These are phyloP conservation scores for Lutjanus campechanus DNA, from an alignment of 2,797 vertebrate genomes.

Conservation along the genomic window DNA sequence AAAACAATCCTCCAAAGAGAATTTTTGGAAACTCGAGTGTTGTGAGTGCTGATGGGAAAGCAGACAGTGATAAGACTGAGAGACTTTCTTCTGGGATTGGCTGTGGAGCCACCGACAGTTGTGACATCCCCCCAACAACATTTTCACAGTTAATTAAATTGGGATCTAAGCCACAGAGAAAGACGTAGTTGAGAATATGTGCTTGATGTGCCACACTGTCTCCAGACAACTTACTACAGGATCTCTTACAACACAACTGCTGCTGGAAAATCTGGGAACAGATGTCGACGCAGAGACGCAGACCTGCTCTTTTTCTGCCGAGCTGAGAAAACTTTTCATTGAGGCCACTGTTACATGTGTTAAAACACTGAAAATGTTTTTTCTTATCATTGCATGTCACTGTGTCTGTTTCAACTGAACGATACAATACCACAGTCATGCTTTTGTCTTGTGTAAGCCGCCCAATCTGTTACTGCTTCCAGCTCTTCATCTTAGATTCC, in stretches of 20 bases:
- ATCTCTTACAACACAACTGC: constrained; percentile 70
- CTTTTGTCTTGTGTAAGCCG: constrained; percentile 43
- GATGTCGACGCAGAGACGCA: constrained; percentile 62
- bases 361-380: constrained; percentile 28
- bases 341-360: constrained; percentile 14
- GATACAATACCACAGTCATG: constrained; percentile 21
- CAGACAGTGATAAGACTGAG: constrained; percentile 72
- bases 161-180: constrained; percentile 71
- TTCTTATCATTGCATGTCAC: constrained; percentile 24
- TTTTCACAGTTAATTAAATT: constrained; percentile 84
- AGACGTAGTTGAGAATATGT: constrained; percentile 61
- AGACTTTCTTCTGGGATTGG: constrained; percentile 74
- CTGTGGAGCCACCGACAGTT: constrained; percentile 68
- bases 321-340: constrained; percentile 44
- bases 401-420: constrained; percentile 46
- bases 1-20: constrained; percentile 1
- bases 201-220: constrained; percentile 76
- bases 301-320: constrained; percentile 50
- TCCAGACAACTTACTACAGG: constrained; percentile 70
- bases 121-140: constrained; percentile 79
- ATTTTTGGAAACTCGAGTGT: constrained; percentile 39
- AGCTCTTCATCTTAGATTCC: constrained; percentile 55
- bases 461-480: constrained; percentile 36
- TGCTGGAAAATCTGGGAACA: constrained; percentile 71
- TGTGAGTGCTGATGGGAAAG: constrained; percentile 58